Percentiles rank a stretch among this genome's conserved stretches.
Conservation (phyloP, 2,113 vertebrate species). For the Caranx ignobilis region DNA sequence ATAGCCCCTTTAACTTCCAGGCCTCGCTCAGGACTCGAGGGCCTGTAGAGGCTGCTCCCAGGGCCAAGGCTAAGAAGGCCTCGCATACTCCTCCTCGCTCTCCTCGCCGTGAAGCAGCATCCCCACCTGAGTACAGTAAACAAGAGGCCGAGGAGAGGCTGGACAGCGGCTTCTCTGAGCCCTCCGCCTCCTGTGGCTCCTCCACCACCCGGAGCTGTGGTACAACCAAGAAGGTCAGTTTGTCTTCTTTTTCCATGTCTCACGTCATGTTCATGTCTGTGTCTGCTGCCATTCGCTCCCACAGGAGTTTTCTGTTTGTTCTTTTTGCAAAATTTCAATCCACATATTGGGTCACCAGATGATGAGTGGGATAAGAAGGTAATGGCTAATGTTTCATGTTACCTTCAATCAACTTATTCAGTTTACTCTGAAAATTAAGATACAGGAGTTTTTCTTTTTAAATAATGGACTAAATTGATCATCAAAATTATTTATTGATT, state of each 20-base stretch:
- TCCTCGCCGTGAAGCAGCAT: background rate
- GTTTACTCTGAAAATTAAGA: too few species aligned
- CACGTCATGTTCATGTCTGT: background rate
- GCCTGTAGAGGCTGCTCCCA: constrained; percentile 9
- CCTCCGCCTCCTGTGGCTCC: background rate
- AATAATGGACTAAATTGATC: too few species aligned
- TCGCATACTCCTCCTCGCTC: background rate
- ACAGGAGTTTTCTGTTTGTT: background rate
- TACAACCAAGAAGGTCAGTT: constrained; percentile 78
- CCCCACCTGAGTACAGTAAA: constrained; percentile 54
- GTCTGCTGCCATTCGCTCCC: background rate
- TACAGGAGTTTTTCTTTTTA: too few species aligned
- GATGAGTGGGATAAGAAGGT: background rate
- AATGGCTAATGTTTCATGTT: too few species aligned
- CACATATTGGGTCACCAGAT: background rate
- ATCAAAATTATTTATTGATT: too few species aligned
- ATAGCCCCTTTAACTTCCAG: constrained; percentile 92
- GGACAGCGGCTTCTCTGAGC: constrained; percentile 73
- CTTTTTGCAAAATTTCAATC: background rate
- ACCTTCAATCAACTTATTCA: too few species aligned
- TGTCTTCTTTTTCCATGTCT: background rate
- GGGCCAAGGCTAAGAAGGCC: background rate
- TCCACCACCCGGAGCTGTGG: constrained; percentile 6
- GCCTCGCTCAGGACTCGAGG: constrained; percentile 84
- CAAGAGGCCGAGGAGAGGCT: constrained; percentile 74